Percentiles rank a stretch among this genome's conserved stretches.
phyloP scores from a whole-genome alignment of 2,888 invertebrate species.

The Agriopis marginaria region DNA sequence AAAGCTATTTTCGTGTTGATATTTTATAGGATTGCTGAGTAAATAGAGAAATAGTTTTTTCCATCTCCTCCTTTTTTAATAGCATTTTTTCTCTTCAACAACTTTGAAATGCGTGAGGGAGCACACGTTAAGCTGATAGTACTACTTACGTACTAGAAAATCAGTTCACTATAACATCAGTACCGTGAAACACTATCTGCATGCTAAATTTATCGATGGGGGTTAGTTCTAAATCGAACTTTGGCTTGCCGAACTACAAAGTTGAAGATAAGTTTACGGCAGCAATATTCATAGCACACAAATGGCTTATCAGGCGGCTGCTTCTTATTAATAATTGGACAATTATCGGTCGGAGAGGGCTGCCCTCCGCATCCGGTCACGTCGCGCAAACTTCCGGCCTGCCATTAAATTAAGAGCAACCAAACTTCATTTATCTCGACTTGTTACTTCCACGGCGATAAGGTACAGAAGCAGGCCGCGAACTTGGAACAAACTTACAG shows the following conservation, averaged over 20 bases:
- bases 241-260: conserved; percentile 37
- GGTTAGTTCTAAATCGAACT: conserved; percentile 27
- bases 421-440: conserved; percentile 84
- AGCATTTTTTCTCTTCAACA: too few relatives aligned
- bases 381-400: conserved; percentile 76
- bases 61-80: too few relatives aligned
- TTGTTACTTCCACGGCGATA: conserved; percentile 82
- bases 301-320: conserved; percentile 43
- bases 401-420: conserved; percentile 84
- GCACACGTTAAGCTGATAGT: too few relatives aligned
- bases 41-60: too few relatives aligned
- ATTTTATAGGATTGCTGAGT: too few relatives aligned
- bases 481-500: conserved; percentile 71
- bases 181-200: conserved; percentile 12
- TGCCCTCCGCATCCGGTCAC: conserved; percentile 69
- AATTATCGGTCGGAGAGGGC: conserved; percentile 67
- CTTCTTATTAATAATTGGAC: conserved; percentile 65
- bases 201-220: conserved; percentile 12
- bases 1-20: too few relatives aligned
- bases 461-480: conserved; percentile 77
- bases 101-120: too few relatives aligned
- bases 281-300: conserved; percentile 38
- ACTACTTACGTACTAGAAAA: neutral
- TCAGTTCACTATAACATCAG: neutral
- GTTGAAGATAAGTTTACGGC: conserved; percentile 35